Base-by-base conservation (phyloP, 2,113 vertebrate species). In the Daubentonia madagascariensis region DNA sequence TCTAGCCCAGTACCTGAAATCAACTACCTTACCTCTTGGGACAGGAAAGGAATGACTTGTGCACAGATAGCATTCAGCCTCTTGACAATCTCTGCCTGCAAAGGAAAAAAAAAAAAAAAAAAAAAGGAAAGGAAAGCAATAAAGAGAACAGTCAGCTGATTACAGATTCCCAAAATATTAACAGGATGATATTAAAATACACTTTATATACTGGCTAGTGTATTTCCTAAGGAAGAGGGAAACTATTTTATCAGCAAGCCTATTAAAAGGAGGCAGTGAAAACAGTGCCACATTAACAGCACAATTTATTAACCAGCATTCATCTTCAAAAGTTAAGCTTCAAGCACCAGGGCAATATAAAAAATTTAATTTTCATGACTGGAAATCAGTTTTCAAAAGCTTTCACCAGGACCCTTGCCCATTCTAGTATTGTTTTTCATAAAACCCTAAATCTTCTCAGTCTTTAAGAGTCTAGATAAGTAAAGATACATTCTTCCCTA, bases 11-110 rank as follows among this genome's bases (percentile, higher is more conserved):
- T 68, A 93, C 17, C 67, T 93, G 87, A 87, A 97, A 98, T 97
- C 65, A 61, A 96, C 89, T 80, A 92, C 93, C 98, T 99, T 99
- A 99, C 99, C 99, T 99, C 99, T 97, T 99, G 99, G 98, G 99
- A 99, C 98, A 99, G 98, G 98, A 99, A 99, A 84, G 99, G 99
- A 99, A 99, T 99, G 98, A 99, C 99, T 99, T 99, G 99, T 93
- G 99, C 99, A 98, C 99, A 99, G 99, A 99, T 99, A 98, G 99
- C 99, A n/a, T 99, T 99, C 98, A 99, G 99, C 96, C 99, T 99
- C 97, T 99, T 99, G 98, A 99, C 99, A 98, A 99, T 99, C 99
- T 99, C 99, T 98, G 99, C 99, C 99, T 99, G 99, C 83, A 98
- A 98, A 97, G 96, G 89, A n/a, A 50, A 20, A 14, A 61, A 63